These are phyloP conservation scores for Nipponacmea schrenckii DNA, from an alignment of 2,888 invertebrate species.

Conservation along the genomic window DNA sequence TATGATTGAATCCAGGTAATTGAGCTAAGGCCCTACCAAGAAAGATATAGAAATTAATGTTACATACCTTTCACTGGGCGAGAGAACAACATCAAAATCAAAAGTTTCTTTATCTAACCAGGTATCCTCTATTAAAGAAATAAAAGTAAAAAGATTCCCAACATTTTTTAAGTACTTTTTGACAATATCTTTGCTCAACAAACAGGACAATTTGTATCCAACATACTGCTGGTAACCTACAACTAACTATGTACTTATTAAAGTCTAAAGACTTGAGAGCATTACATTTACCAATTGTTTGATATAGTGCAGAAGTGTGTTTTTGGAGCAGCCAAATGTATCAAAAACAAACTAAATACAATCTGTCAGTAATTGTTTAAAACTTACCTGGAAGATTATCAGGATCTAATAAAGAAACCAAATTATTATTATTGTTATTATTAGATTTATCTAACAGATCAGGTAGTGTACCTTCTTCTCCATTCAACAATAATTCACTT, in stretches of 20 bases:
- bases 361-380: too few species aligned
- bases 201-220: too few species aligned
- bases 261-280: too few species aligned
- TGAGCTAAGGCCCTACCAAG: background rate
- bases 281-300: too few species aligned
- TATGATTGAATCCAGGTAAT: background rate
- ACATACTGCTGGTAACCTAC: too few species aligned
- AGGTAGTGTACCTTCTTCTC: conserved; percentile 20
- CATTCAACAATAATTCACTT: background rate
- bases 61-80: conserved; percentile 24
- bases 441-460: conserved; percentile 20
- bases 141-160: too few species aligned
- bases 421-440: background rate
- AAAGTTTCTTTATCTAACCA: conserved; percentile 31
- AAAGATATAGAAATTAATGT: background rate
- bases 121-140: background rate
- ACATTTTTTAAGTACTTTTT: too few species aligned
- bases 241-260: too few species aligned
- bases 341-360: too few species aligned
- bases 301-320: too few species aligned
- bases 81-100: conserved; percentile 30
- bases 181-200: too few species aligned
- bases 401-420: background rate
- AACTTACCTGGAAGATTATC: background rate
- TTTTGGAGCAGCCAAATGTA: too few species aligned